A percentile compares a stretch with the other conserved stretches of the same genome.
Conservation (phyloP, 2,113 vertebrate species). For the Proterorhinus semilunaris region DNA sequence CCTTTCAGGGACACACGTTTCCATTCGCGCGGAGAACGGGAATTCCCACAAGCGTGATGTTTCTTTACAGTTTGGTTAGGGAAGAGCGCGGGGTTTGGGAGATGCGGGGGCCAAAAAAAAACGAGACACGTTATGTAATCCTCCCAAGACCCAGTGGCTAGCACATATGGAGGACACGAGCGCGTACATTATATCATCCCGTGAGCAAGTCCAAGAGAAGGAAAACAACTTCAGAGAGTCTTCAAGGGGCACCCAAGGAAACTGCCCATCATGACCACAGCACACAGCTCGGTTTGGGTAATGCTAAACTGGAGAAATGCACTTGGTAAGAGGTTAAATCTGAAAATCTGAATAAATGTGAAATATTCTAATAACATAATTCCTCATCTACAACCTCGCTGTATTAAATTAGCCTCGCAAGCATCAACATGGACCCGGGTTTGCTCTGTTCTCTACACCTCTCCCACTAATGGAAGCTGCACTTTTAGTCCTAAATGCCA, state of each 20-base stretch:
- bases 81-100: conserved; percentile 20
- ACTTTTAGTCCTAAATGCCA: conserved; percentile 36
- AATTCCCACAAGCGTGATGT: conserved; percentile 42
- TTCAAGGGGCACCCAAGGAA: too few species aligned
- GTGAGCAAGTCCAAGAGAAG: background rate
- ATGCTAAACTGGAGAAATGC: too few species aligned
- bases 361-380: too few species aligned
- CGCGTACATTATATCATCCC: background rate
- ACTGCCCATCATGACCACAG: too few species aligned
- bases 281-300: too few species aligned
- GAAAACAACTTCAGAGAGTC: background rate
- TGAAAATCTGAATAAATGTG: too few species aligned
- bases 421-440: conserved; percentile 27
- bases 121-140: background rate
- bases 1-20: conserved; percentile 24
- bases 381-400: background rate
- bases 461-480: conserved; percentile 18
- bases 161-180: background rate
- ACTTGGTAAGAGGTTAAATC: too few species aligned
- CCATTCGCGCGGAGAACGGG: conserved; percentile 14
- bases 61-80: conserved; percentile 38
- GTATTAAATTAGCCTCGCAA: conserved; percentile 13
- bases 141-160: background rate
- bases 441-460: conserved; percentile 17
- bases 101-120: background rate